Base-by-base conservation (phyloP, 1,140 invertebrate species). In the Drosophila subpulchrella region DNA sequence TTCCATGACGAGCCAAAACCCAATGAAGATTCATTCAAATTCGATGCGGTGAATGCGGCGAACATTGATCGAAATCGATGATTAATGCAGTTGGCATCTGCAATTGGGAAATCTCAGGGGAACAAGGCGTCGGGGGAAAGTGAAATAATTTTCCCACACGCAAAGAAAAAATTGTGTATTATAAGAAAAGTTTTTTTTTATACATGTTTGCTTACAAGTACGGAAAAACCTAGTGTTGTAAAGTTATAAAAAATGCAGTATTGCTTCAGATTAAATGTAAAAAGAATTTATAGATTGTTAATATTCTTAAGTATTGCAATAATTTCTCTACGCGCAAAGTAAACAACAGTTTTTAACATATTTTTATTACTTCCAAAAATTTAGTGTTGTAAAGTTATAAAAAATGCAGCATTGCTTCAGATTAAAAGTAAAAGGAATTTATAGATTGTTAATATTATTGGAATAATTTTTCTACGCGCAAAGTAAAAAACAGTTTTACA, bases 61-160 rank as follows among this genome's bases (percentile, higher is more conserved):
- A 71, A 36, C 67, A 57, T 71, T 70, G 67, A 72, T 72, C 66
- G 34, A 71, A 42, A 4, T 38, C 32, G 73, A 59, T 76, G 73
- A 76, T 67, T 76, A 76, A 76, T 76, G 54, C 73, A 58, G 30
- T 76, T 58, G 73, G 73, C 61, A 76, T 76, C 59, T 65, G 73
- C 73, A 66, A 65, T 76, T 76, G 73, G 72, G 73, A 76, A 76
- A 76, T 76, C 72, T 76, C 72, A 24, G 62, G 34, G 63, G 11
- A 11, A 27, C 4, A 4, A 12, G 20, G 17, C 8, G 20, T 32
- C 11, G 17, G 11, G 32, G 44, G 34, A 32, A 17, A 15, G 34
- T 6, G 60, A 34, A 48, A 65, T 66, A 44, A 41, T 66, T 66
- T 48, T 48, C 34, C 55, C 44, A 17, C 27, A 55, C 36, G 6